Conservation (phyloP, 2,113 vertebrate species). For the Trichechus manatus region DNA sequence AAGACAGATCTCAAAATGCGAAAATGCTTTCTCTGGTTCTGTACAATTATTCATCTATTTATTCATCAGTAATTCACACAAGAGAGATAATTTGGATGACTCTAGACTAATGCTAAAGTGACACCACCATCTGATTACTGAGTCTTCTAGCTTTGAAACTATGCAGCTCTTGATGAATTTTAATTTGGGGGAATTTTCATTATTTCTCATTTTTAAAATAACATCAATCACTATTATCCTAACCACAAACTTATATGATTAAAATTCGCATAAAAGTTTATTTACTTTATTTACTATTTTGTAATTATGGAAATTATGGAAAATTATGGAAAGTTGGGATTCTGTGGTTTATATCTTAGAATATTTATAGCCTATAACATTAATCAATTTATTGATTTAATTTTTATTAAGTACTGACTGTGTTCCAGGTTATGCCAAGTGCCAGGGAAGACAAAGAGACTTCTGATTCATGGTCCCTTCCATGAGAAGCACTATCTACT, state of each 20-base stretch:
- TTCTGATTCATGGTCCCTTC: background rate
- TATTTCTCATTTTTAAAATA: conserved; percentile 20
- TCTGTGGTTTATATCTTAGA: background rate
- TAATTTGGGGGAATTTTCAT: background rate
- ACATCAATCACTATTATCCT: background rate
- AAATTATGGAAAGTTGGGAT: background rate
- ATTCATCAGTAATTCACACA: background rate
- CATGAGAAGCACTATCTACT: background rate
- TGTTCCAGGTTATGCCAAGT: background rate
- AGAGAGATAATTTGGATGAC: background rate
- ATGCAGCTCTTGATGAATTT: background rate
- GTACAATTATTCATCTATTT: background rate
- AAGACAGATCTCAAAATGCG: background rate
- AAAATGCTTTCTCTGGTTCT: background rate
- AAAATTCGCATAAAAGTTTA: conserved; percentile 4
- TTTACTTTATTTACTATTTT: background rate
- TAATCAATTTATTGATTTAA: background rate
- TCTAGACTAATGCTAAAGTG: background rate
- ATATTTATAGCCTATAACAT: background rate
- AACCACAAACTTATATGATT: background rate
- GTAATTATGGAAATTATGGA: background rate
- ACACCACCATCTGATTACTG: background rate
- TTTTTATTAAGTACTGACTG: background rate
- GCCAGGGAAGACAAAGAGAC: background rate
- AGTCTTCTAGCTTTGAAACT: background rate